These are phyloP conservation scores for Diaphora mendica DNA, from an alignment of 2,888 invertebrate genomes.

Conservation along the genomic window DNA sequence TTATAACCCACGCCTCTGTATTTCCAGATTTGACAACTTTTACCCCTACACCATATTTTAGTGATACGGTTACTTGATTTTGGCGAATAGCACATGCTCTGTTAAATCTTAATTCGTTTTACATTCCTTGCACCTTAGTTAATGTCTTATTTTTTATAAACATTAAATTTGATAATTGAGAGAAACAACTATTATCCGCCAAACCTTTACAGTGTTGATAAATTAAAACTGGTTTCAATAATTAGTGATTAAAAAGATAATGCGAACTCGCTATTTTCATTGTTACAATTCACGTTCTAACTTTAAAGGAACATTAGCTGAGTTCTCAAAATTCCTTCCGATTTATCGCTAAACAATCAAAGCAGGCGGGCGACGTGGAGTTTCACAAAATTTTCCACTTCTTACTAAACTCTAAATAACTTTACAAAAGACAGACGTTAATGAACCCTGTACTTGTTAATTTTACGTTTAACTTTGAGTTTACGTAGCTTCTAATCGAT, in stretches of 20 bases:
- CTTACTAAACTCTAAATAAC: conserved; percentile 56
- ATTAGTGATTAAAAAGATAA: conserved; percentile 21
- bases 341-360: conserved; percentile 74
- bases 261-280: conserved; percentile 55
- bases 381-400: conserved; percentile 57
- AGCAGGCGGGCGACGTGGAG: conserved; percentile 49
- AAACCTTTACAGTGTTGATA: not conserved
- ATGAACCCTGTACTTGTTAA: conserved; percentile 72
- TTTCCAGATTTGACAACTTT: conserved; percentile 66
- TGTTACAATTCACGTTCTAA: conserved; percentile 64
- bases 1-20: conserved; percentile 65
- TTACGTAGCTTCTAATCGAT: conserved; percentile 66
- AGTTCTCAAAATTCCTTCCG: conserved; percentile 62
- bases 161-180: not conserved
- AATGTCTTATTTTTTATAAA: not conserved
- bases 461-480: conserved; percentile 67
- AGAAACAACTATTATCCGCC: not conserved
- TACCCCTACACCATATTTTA: conserved; percentile 44
- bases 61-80: conserved; percentile 31
- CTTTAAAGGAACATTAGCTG: conserved; percentile 61
- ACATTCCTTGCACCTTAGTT: conserved; percentile 11
- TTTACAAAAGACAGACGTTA: conserved; percentile 71
- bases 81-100: conserved; percentile 35
- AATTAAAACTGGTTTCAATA: not conserved
- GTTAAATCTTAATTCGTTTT: conserved; percentile 46